Evolutionary conservation across 2,888 invertebrate species (phyloP), one percentile per base, ranked within the genome.

Genomic region (Oeneis ivallda): DNA sequence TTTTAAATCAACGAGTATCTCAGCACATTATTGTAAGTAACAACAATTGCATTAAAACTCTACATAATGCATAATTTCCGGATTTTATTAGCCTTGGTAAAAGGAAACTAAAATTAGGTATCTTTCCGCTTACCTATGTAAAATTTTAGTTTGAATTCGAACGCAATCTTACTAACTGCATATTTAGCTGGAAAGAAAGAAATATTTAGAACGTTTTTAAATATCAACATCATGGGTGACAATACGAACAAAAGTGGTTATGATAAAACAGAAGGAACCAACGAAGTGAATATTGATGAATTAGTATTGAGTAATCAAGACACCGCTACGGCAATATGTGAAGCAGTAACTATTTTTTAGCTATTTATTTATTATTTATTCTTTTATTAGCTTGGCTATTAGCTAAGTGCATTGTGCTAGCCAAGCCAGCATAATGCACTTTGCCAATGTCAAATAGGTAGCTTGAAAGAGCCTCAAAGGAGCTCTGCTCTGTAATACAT

Each of bases 51-150:
- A 34, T 0, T 32, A 32, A 7, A 32, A 57, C 13, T 17, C 39
- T 34, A 65, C 58, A 63, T 32, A 32, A 65, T 68, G 47, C 17
- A 37, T 52, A 58, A 67, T 66, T 70, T 73, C 72, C 73, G 69
- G 70, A 73, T 66, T 70, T 70, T 69, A 71, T 69, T 71, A 79
- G 75, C 87, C 87, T 87, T 80, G 86, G 70, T 37, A 9, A 76
- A 75, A 83, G 90, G 88, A 89, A 87, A 75, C 74, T 73, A 74
- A 74, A 65, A 26, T 70, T 72, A 26, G 26, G 26, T 26, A 73
- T 74, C 76, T 76, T 83, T 78, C 68, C 72, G 66, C 70, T 75
- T 67, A 69, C 67, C 58, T 67, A 69, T 67, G 60, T 70, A 68
- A 66, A 45, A 56, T 54, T 71, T 73, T 81, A 86, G 86, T 85